Base-by-base conservation (phyloP, 1,140 invertebrate genomes). In the Pseudomyrmex dendroicus region DNA sequence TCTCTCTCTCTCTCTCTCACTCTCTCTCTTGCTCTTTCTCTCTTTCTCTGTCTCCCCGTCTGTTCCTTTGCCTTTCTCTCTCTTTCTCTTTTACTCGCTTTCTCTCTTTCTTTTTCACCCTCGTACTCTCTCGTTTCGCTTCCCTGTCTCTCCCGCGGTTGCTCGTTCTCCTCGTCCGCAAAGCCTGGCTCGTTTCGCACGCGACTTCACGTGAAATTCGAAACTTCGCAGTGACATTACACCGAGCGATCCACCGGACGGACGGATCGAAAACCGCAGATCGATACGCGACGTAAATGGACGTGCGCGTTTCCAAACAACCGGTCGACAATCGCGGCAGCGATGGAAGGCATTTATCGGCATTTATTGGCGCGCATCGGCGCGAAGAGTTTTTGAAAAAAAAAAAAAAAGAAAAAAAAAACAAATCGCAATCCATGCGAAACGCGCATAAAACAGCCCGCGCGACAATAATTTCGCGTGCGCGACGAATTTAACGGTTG, bases 161-260 rank as follows among this genome's bases (percentile, higher is more conserved):
- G 68, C 25, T 72, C 68, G 68, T 35, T 82, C 84, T 85, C 85
- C 86, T 87, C 86, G 85, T 83, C 85, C 86, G 82, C 76, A 84
- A 35, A 35, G 85, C 22, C 68, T 12, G 80, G 73, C 77, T 86
- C 83, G 85, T 87, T 87, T 87, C 73, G 85, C 85, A 87, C 85
- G 86, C 86, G 86, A 87, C 86, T 87, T 87, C 73, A 84, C 86
- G 74, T 56, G 73, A 86, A 73, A 87, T 86, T 76, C 50, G 57
- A 61, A 87, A 87, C 48, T 87, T 82, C 63, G 73, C 68, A 66
- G 44, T 72, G 66, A 72, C 66, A 70, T 50, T 78, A 48, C 54
- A 17, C 22, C 15, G 46, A 48, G n/a, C 54, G 66, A 80, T 62
- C 46, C 15, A 70, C 17, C 35, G 52, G 20, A 35, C 17, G 10